phyloP scores from a whole-genome alignment of 2,888 invertebrate genomes.

The Platerodrilus igneus region DNA sequence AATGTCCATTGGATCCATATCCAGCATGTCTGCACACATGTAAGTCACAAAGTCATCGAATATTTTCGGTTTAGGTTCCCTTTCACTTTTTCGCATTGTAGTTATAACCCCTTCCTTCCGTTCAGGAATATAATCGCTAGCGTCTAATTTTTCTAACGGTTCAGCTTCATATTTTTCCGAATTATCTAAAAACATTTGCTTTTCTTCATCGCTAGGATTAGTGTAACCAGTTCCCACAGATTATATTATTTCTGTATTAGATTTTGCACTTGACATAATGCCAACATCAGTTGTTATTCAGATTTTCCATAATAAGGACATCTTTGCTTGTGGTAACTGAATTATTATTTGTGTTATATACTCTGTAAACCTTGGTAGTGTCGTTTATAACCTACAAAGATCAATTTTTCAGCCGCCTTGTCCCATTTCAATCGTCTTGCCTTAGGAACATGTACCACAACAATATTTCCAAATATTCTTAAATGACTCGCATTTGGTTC shows the following conservation, averaged over 20 bases:
- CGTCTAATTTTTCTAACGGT: too few relatives aligned
- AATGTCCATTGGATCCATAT: constrained; percentile 21
- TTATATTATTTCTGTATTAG: constrained; percentile 6
- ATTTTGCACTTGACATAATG: constrained; percentile 1
- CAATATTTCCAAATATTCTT: constrained; percentile 18
- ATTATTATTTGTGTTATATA: constrained; percentile 21
- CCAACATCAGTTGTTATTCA: constrained; percentile 4
- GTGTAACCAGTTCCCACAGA: too few relatives aligned
- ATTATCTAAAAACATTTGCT: too few relatives aligned
- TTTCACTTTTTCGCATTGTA: constrained; percentile 23
- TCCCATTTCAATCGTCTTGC: constrained; percentile 20
- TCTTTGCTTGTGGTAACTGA: constrained; percentile 16
- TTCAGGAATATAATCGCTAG: too few relatives aligned
- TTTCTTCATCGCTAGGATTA: too few relatives aligned
- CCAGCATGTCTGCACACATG: constrained; percentile 16
- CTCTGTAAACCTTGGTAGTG: constrained; percentile 13
- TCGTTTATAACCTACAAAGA: constrained; percentile 18
- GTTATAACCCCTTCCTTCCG: too few relatives aligned
- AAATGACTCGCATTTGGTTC: constrained; percentile 32
- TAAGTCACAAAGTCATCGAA: constrained; percentile 29
- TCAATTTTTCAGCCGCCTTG: constrained; percentile 13
- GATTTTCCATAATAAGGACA: constrained; percentile 21
- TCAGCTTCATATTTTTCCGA: too few relatives aligned
- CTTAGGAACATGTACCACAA: constrained; percentile 17
- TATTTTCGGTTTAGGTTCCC: constrained; percentile 23